Conservation (phyloP, 2,113 vertebrate species). For the Centrocercus urophasianus region DNA sequence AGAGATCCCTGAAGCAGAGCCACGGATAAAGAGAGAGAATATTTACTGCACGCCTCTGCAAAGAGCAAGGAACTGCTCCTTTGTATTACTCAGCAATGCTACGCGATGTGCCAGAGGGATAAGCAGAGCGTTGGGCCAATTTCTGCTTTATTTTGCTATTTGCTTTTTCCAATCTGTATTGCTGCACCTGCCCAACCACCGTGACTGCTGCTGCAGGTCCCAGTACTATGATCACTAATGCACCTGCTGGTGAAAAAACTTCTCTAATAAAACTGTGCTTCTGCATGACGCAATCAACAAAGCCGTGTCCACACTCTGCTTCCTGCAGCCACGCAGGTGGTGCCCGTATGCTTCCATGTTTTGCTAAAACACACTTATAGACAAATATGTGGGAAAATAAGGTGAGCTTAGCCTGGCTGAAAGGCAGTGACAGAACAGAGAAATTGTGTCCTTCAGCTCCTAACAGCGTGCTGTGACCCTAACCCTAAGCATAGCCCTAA, state of each 20-base stretch:
- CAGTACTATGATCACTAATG: not conserved
- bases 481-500: no score
- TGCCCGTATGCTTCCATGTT: not conserved
- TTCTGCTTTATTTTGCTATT: slow-evolving; percentile 30
- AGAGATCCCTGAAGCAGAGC: slow-evolving; percentile 28
- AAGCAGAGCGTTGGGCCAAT: slow-evolving; percentile 21
- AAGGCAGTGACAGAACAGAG: not conserved
- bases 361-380: not conserved
- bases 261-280: slow-evolving; percentile 61
- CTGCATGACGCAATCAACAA: slow-evolving; percentile 62
- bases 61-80: not conserved
- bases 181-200: not conserved
- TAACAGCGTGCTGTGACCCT: not conserved
- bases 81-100: not conserved
- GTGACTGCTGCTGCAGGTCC: not conserved
- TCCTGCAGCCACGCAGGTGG: not conserved
- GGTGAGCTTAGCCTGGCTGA: not conserved
- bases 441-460: not conserved
- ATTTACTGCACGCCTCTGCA: not conserved
- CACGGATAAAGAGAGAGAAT: not conserved
- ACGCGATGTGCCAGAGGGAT: slow-evolving; percentile 8
- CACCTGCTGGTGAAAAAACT: not conserved
- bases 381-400: not conserved
- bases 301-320: not conserved
- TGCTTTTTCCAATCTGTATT: slow-evolving; percentile 35